These are phyloP conservation scores for Planiliza haematocheilus DNA, from an alignment of 2,113 vertebrate species.

Conservation along the genomic window DNA sequence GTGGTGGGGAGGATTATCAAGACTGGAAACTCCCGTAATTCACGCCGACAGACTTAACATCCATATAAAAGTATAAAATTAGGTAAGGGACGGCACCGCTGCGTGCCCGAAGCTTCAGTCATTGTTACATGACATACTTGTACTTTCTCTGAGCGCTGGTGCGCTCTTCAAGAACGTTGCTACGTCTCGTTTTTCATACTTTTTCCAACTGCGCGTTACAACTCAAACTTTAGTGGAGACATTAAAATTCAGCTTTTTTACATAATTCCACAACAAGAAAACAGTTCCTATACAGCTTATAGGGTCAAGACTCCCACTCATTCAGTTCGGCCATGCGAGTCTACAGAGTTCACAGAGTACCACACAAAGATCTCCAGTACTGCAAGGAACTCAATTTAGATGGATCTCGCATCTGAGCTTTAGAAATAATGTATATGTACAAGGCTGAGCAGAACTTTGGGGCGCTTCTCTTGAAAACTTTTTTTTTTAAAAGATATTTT, in stretches of 20 bases:
- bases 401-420: slow-evolving; percentile 15
- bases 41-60: slow-evolving; percentile 26
- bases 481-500: slow-evolving; percentile 4
- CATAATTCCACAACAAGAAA: slow-evolving; percentile 10
- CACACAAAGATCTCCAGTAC: slow-evolving; percentile 27
- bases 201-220: slow-evolving; percentile 16
- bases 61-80: slow-evolving; percentile 31
- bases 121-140: not conserved
- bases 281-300: slow-evolving; percentile 42
- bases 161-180: not conserved
- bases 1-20: slow-evolving; percentile 44
- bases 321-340: slow-evolving; percentile 35
- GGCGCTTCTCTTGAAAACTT: not conserved
- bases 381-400: slow-evolving; percentile 23
- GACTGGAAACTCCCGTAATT: slow-evolving; percentile 64
- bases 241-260: slow-evolving; percentile 34
- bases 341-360: slow-evolving; percentile 37
- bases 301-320: slow-evolving; percentile 62
- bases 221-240: not conserved
- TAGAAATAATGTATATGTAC: slow-evolving; percentile 4
- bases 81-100: slow-evolving; percentile 15
- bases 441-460: slow-evolving; percentile 10
- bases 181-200: not conserved
- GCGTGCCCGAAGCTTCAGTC: not conserved
- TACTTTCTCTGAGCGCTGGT: not conserved